Evolutionary conservation across 2,888 invertebrate genomes (phyloP), one percentile per base, ranked within the genome.

Genomic region (Unio delphinus): DNA sequence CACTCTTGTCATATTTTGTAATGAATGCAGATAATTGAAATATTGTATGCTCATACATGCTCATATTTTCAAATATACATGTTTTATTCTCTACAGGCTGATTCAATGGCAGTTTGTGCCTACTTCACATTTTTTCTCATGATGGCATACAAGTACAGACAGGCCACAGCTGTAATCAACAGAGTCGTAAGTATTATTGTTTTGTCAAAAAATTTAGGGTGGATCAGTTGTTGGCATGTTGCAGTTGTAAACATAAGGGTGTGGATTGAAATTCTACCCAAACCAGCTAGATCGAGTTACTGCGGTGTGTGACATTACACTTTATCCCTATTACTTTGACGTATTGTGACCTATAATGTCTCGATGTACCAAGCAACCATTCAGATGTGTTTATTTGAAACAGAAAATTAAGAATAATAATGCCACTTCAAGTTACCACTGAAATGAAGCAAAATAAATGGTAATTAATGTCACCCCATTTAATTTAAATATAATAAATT

Each of bases 61-160:
- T 45, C 45, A 11, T 45, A 45, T 45, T 45, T 11, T 45, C 11
- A 61, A 23, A 61, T 20, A 6, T 23, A 23, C 61, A 28, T n/a
- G 58, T 34, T 11, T 64, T 4, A 34, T 45, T 30, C 54, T 30
- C 76, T 82, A 61, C 79, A 89, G 89, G 88, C 86, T 30, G 89
- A 89, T 67, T 77, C 84, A 0, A 86, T 83, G 82, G 82, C 89
- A 7, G 84, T 89, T 54, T 84, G 87, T 76, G 80, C 88, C 8
- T 89, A 89, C 71, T 88, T 89, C 76, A 83, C 85, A 62, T 87
- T 82, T 66, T 88, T 89, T 81, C 86, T 89, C 73, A 89, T 89
- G 88, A 78, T 87, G 59, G 89, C 87, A 20, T 89, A 86, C 81
- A 89, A 89, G 78, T 89, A 84, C 71, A 75, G 88, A 61, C 89